Evolutionary conservation across 2,797 vertebrate genomes (phyloP), one percentile per base, ranked within the genome.

Genomic region (Bradypodion ventrale): DNA sequence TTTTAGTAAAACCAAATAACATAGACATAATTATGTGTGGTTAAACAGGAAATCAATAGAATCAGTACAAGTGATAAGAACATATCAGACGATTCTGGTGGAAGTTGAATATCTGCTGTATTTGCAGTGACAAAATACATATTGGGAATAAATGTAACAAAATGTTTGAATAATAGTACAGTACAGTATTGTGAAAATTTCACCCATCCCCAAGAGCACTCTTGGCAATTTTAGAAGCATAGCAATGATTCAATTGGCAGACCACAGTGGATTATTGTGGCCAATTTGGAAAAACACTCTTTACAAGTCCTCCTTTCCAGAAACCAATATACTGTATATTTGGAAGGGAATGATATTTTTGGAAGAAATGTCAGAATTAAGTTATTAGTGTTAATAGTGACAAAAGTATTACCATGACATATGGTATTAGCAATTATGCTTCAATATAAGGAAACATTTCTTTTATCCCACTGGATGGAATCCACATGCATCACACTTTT

Each of bases 191-290:
- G 92, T 93, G 89, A 90, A 91, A 87, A 80, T 85, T 56, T 19
- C 80, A 49, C 49, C 89, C 92, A 90, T 87, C 63, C 75, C 80
- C 52, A 82, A 70, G 52, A 90, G 90, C 84, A 65, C 86, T 85
- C 87, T 91, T 94, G 94, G 93, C 93, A 93, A 85, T 87, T 87
- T 90, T 93, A 93, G 93, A 93, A 92, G 89, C 88, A 88, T 83
- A 90, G 93, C 92, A 92, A 81, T 92, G 94, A 93, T 94, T 94
- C 92, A 91, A 89, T 84, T 95, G 94, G 95, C 93, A 92, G 89
- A 82, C 89, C 90, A 91, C 88, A 87, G 87, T 92, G 89, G 85
- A 92, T 90, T 91, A 93, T 90, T 90, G 89, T 88, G 90, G 94
- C 94, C 94, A 95, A 94, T 91, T 90, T 93, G 91, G 93, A 94